Base-by-base conservation (phyloP, 2,113 vertebrate species). In the Platichthys stellatus region DNA sequence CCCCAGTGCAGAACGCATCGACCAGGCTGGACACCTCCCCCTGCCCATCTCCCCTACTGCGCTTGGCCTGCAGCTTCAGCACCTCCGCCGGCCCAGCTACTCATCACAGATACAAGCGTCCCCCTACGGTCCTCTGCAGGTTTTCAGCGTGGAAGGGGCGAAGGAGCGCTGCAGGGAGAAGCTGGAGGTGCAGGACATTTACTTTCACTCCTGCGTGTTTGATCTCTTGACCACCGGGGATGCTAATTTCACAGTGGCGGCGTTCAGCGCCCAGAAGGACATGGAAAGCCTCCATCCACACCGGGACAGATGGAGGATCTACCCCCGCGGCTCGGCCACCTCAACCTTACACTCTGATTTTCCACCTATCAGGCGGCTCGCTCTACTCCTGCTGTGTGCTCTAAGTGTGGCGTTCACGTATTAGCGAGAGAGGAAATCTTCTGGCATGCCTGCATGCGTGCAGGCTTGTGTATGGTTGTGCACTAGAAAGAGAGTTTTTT, bases 151-250 rank as follows among this genome's bases (percentile, higher is more conserved):
- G 82, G 96, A 97, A 73, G 92, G 90, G 1, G 97, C 97, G 17
- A 95, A 84, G 66, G 90, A 93, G 0, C 96, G 92, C 14, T 99
- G 98, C 90, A 94, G 91, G 0, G 96, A 99, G 89, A 96, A 95
- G 89, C 95, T 99, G 86, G 93, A 96, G 18, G 92, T 96, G 85
- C 95, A 93, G 85, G 97, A 99, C 94, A 96, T 98, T 86, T 99
- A 99, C 72, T 99, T 97, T 89, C 92, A 98, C 84, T 99, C 97
- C 0, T 99, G 97, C 14, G 94, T 99, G 21, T 99, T 99, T 62
- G 98, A 99, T 88, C 94, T 99, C 7, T 95, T 99, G 74, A 99
- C 98, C 92, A 99, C 97, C 0, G 97, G 97, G 0, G 98, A 99
- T 0, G 93, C 94, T 72, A 99, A 98, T 93, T 99, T 99, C 92